A percentile compares a stretch with the other conserved stretches of the same genome.
Conservation (phyloP, 2,888 invertebrate species). For the Onthophagus sagittarius region DNA sequence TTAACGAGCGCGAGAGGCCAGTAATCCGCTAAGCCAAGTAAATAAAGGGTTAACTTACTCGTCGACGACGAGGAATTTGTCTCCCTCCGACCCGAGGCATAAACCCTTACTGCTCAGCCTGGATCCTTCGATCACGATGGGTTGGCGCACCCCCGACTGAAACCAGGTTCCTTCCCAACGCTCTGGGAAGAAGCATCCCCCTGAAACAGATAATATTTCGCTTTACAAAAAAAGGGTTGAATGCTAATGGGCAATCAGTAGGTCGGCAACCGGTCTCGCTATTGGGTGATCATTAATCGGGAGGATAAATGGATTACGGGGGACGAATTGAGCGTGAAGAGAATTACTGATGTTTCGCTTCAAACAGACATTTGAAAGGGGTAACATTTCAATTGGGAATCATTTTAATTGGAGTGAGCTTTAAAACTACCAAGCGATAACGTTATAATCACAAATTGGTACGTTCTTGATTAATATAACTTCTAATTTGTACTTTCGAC, state of each 20-base stretch:
- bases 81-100: constrained; percentile 79
- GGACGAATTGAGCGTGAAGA: not conserved
- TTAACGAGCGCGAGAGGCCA: constrained; percentile 21
- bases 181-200: constrained; percentile 77
- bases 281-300: not conserved
- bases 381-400: not conserved
- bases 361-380: not conserved
- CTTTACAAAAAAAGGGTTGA: constrained; percentile 5
- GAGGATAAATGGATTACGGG: not conserved
- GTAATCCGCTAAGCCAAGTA: constrained; percentile 23
- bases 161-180: constrained; percentile 89
- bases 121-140: constrained; percentile 78
- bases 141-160: constrained; percentile 83
- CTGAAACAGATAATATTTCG: constrained; percentile 42
- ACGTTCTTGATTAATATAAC: not conserved
- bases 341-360: not conserved
- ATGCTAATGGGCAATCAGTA: constrained; percentile 21
- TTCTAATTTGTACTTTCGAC: not conserved
- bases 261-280: constrained; percentile 12
- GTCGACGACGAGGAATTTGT: constrained; percentile 84
- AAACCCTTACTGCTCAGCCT: constrained; percentile 81
- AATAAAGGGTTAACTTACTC: constrained; percentile 64
- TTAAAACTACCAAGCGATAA: not conserved
- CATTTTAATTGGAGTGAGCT: not conserved
- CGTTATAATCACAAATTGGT: no score